Base-by-base conservation (phyloP, 2,888 invertebrate genomes). In the Andrena minutula region DNA sequence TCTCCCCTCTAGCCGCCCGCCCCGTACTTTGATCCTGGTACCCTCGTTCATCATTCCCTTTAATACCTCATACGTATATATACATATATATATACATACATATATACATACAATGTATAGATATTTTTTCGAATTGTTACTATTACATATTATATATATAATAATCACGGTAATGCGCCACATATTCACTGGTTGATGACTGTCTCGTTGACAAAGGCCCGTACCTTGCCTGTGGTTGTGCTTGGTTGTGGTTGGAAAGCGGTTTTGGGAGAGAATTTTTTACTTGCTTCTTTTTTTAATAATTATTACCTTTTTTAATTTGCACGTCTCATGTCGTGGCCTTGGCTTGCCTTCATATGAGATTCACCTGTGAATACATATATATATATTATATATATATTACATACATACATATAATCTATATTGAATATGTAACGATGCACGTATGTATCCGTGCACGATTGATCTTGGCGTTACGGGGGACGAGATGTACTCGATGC, bases 261-360 rank as follows among this genome's bases (percentile, higher is more conserved):
- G 93, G 93, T 93, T 93, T 92, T 92, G 93, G 93, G 93, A 92
- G 92, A 93, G 91, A 92, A 92, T 93, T 93, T 92, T 92, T 93
- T 91, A 91, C 92, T 92, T 92, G 93, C 93, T 93, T 93, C 92
- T 92, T 91, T 90, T 82, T 88, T 88, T 90, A 89, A 89, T 91
- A 79, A 91, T 90, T 89, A 88, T 90, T 91, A 90, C 89, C 91
- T 93, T 92, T 90, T 93, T 93, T 92, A 92, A 93, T 93, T 93
- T 93, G 93, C 93, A 93, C 93, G 93, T 93, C 92, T 93, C 92
- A 93, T 93, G 93, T 93, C 93, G 93, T 93, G 93, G 93, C 93
- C 93, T 93, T 93, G 93, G 93, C 93, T 93, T 93, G 92, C 93
- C 93, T 93, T 93, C 92, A 93, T 92, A 93, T 93, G 92, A 93